These are phyloP conservation scores for Montipora capricornis DNA, from an alignment of 64 coral and sea anemone genomes.

Conservation along the genomic window DNA sequence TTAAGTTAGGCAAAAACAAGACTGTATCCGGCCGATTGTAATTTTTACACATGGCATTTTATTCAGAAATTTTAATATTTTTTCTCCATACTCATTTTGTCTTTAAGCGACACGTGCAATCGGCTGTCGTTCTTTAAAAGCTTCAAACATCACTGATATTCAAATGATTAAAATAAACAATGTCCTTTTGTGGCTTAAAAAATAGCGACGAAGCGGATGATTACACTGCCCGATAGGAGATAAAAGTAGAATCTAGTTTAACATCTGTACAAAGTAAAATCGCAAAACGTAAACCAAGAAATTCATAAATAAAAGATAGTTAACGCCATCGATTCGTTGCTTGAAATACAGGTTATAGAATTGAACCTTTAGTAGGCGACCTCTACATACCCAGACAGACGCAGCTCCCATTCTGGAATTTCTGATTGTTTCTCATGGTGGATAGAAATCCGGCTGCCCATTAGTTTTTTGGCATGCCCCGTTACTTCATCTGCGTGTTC, in stretches of 20 bases:
- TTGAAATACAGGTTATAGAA: neutral
- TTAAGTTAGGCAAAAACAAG: too few species aligned
- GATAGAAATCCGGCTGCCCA: neutral
- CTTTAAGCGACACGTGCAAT: neutral
- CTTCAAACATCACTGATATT: slow-evolving; percentile 1
- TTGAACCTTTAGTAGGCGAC: neutral
- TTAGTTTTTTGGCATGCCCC: neutral
- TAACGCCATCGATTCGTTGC: neutral
- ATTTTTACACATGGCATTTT: too few species aligned
- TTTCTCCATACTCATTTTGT: neutral
- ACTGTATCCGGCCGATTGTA: too few species aligned
- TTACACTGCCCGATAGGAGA: too few species aligned
- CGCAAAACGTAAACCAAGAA: too few species aligned
- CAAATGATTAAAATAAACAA: slow-evolving; percentile 11
- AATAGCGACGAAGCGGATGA: neutral
- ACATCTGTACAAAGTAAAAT: too few species aligned
- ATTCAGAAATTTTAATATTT: too few species aligned
- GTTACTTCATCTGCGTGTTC: too few species aligned
- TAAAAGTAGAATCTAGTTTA: too few species aligned
- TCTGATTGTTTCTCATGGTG: neutral
- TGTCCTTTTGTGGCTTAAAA: neutral
- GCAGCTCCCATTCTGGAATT: neutral
- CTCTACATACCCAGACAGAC: slow-evolving; percentile 24
- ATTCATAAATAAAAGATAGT: too few species aligned
- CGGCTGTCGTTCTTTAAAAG: neutral